These are phyloP conservation scores for Molossus molossus DNA, from an alignment of 2,797 vertebrate genomes.

Conservation along the genomic window DNA sequence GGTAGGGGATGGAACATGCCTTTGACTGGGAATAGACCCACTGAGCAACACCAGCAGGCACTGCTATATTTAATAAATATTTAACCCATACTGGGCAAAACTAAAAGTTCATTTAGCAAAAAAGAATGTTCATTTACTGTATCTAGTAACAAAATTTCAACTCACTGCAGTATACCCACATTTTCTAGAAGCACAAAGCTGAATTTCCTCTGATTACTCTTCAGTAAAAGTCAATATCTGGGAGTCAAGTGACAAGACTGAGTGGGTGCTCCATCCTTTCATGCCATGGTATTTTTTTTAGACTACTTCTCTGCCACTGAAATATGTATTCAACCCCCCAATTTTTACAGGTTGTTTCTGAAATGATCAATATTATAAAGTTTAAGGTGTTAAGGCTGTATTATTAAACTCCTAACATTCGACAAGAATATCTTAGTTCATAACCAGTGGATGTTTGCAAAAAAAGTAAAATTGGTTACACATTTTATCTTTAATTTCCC, in stretches of 20 bases:
- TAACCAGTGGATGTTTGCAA: not conserved
- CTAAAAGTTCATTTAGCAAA: constrained; percentile 31
- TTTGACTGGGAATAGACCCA: too few relatives aligned
- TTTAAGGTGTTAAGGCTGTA: not conserved
- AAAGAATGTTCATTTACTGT: not conserved
- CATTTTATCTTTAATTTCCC: constrained; percentile 41
- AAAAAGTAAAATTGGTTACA: constrained; percentile 50
- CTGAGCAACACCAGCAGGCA: too few relatives aligned
- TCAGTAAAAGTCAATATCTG: not conserved
- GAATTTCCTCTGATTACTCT: not conserved
- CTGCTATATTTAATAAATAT: constrained; percentile 4
- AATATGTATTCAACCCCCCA: not conserved
- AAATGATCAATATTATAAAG: constrained; percentile 4
- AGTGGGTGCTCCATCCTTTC: not conserved
- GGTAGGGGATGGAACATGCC: too few relatives aligned
- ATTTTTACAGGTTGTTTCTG: not conserved
- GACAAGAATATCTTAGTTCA: constrained; percentile 45
- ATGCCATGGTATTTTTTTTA: not conserved
- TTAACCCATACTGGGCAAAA: not conserved
- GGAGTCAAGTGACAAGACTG: not conserved
- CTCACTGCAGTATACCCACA: not conserved
- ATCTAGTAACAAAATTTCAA: constrained; percentile 24
- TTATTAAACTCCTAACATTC: constrained; percentile 19
- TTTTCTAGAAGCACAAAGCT: constrained; percentile 55
- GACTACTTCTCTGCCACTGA: constrained; percentile 6